Conservation (phyloP, 2,888 invertebrate genomes). For the Masnerella sp. region DNA sequence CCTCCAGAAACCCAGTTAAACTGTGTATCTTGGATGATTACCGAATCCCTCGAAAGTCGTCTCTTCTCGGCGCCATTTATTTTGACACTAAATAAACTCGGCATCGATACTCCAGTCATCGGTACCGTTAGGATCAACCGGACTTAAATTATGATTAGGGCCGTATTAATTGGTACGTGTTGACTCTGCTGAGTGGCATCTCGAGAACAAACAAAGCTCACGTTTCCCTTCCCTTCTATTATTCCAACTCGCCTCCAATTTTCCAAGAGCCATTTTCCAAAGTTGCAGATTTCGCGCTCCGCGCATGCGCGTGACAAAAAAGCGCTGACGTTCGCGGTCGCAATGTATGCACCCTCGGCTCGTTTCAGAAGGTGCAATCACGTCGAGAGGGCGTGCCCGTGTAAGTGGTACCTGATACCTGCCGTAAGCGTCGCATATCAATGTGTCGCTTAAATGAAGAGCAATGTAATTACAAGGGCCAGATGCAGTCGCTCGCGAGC, state of each 20-base stretch:
- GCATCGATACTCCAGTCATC: constrained; percentile 37
- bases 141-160: constrained; percentile 63
- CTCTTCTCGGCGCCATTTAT: too few relatives aligned
- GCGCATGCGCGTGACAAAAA: constrained; percentile 15
- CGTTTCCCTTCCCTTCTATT: constrained; percentile 62
- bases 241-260: constrained; percentile 60
- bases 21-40: too few relatives aligned
- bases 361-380: constrained; percentile 62
- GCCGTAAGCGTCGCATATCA: constrained; percentile 56
- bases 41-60: neutral
- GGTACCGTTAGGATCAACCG: constrained; percentile 53
- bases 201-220: constrained; percentile 61
- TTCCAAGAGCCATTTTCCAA: constrained; percentile 7
- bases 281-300: too few relatives aligned
- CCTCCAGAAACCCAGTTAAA: too few relatives aligned
- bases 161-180: constrained; percentile 62
- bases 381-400: constrained; percentile 51
- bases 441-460: constrained; percentile 58
- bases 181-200: constrained; percentile 60
- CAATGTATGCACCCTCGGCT: constrained; percentile 74
- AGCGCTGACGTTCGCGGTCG: constrained; percentile 58
- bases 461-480: constrained; percentile 70
- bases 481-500: constrained; percentile 60
- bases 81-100: constrained; percentile 33
- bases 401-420: constrained; percentile 57